Evolutionary conservation across 2,888 invertebrate species (phyloP).

Genomic region (Kryphioiulus occultus): DNA sequence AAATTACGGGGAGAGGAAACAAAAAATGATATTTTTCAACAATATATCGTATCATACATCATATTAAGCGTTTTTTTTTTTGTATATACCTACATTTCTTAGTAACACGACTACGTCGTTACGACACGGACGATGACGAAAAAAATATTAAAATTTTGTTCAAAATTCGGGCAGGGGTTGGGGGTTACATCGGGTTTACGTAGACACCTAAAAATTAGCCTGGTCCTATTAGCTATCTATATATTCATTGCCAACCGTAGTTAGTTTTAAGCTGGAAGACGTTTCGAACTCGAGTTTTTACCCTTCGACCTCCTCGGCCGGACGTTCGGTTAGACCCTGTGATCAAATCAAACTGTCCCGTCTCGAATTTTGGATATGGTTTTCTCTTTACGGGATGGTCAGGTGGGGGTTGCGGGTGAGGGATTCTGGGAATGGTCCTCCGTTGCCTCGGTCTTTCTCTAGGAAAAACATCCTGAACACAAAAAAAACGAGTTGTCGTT

Average conservation of each 20-base stretch:
- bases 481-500: neutral
- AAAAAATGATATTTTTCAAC: slow-evolving; percentile 35
- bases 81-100: slow-evolving; percentile 30
- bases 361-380: neutral
- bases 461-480: neutral
- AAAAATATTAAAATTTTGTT: neutral
- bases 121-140: slow-evolving; percentile 19
- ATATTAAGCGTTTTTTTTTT: slow-evolving; percentile 11
- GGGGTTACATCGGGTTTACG: neutral
- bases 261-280: slow-evolving; percentile 12
- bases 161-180: neutral
- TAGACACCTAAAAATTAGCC: neutral
- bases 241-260: neutral
- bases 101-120: neutral
- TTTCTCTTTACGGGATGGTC: no score
- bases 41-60: slow-evolving; percentile 36
- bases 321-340: slow-evolving; percentile 10
- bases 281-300: neutral
- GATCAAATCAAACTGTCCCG: neutral
- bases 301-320: neutral
- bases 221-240: neutral
- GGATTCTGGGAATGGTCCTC: neutral
- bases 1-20: no score
- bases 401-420: no score
- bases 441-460: neutral